Conservation (phyloP, 2,113 vertebrate species). For the Sprattus sprattus region DNA sequence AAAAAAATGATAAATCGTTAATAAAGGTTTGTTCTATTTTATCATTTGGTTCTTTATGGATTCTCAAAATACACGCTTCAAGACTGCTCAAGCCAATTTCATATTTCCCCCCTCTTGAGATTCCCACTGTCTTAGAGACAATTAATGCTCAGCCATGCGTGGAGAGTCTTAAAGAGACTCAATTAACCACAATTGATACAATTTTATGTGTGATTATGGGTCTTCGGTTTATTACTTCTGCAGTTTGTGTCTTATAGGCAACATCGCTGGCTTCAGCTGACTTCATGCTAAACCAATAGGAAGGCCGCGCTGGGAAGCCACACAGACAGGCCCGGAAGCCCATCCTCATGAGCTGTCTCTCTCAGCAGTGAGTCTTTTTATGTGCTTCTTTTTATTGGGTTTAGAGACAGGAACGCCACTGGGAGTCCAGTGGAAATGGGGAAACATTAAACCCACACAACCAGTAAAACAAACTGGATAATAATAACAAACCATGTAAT, state of each 20-base stretch:
- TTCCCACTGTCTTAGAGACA: background rate
- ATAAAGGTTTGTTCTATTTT: background rate
- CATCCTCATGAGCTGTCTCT: background rate
- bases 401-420: background rate
- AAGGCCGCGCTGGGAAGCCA: background rate
- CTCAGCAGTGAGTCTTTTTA: background rate
- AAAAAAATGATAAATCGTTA: background rate
- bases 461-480: background rate
- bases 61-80: background rate
- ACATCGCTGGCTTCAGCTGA: background rate
- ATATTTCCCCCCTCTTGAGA: background rate
- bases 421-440: background rate
- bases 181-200: background rate
- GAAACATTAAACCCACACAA: background rate
- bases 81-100: background rate
- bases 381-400: background rate
- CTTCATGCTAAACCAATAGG: background rate
- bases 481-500: background rate
- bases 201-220: background rate
- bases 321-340: background rate
- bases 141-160: background rate
- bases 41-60: background rate
- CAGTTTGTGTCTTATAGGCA: background rate
- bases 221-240: background rate
- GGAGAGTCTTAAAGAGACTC: background rate